Conservation (phyloP, 2,797 vertebrate genomes). For the Microcaecilia unicolor region DNA sequence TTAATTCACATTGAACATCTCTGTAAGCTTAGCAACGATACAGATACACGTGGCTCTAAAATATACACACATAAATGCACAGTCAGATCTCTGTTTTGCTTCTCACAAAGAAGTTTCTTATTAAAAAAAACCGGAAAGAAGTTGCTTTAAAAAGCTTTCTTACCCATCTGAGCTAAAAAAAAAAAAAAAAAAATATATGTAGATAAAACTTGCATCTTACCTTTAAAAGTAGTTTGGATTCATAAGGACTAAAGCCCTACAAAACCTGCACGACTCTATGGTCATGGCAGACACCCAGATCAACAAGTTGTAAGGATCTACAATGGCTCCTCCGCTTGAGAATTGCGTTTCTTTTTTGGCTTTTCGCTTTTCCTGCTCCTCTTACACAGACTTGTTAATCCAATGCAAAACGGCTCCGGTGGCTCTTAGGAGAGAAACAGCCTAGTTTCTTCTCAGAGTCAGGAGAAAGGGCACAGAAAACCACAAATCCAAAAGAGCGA, state of each 20-base stretch:
- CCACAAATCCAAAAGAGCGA: not conserved
- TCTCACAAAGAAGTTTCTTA: no score
- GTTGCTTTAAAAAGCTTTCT: no score
- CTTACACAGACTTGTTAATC: conserved; percentile 38
- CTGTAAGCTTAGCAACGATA: no score
- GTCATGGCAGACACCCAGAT: conserved; percentile 35
- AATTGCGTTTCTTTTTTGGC: conserved; percentile 28
- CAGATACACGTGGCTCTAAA: no score
- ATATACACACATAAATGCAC: no score
- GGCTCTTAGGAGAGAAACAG: conserved; percentile 25
- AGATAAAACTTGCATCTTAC: no score
- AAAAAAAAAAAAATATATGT: no score
- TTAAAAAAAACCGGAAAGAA: no score
- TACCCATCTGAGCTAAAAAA: no score
- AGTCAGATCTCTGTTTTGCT: no score
- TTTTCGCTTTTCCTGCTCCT: conserved; percentile 32
- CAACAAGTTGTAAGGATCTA: conserved; percentile 63
- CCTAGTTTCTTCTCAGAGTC: conserved; percentile 37
- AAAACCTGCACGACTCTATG: conserved; percentile 44
- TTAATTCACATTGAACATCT: no score
- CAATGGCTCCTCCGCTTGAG: conserved; percentile 34
- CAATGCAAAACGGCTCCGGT: conserved; percentile 14
- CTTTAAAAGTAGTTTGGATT: conserved; percentile 49
- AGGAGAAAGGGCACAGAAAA: conserved; percentile 14
- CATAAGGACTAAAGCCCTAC: conserved; percentile 24